Evolutionary conservation across 1,140 invertebrate genomes (phyloP).

Genomic region (Aporrectodea caliginosa): DNA sequence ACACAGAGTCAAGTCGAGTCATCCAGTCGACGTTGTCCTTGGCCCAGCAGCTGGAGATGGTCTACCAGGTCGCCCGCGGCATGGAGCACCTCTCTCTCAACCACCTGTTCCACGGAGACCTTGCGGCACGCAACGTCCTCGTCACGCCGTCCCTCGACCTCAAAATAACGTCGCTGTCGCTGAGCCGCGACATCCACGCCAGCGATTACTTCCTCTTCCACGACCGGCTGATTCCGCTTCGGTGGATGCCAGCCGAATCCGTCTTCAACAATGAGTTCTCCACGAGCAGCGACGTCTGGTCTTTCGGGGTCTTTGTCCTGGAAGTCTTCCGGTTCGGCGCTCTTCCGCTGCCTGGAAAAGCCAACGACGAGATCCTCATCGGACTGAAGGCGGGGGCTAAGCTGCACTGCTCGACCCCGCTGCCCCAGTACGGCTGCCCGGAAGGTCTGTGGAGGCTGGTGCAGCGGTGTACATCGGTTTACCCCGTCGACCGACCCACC

Average conservation of each 20-base stretch:
- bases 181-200: conserved; percentile 78
- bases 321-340: conserved; percentile 52
- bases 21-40: conserved; percentile 61
- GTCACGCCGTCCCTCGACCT: conserved; percentile 71
- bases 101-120: conserved; percentile 76
- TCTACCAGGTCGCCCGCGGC: conserved; percentile 72
- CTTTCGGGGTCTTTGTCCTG: conserved; percentile 52
- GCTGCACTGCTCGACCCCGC: not conserved
- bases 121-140: conserved; percentile 86
- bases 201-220: conserved; percentile 67
- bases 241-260: conserved; percentile 84
- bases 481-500: conserved; percentile 43
- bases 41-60: conserved; percentile 66
- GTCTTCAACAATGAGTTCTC: conserved; percentile 70
- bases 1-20: conserved; percentile 67
- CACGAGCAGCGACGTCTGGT: conserved; percentile 51
- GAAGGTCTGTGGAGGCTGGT: conserved; percentile 13
- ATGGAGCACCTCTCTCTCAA: conserved; percentile 75
- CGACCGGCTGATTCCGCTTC: conserved; percentile 66
- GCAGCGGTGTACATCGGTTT: conserved; percentile 2
- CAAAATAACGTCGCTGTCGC: conserved; percentile 76
- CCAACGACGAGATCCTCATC: conserved; percentile 63
- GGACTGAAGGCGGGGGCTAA: conserved; percentile 1
- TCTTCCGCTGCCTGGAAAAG: conserved; percentile 44
- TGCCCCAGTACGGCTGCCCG: not conserved